A percentile compares a stretch with the other conserved stretches of the same genome.
phyloP scores from a whole-genome alignment of 2,113 vertebrate species.

The human region DNA sequence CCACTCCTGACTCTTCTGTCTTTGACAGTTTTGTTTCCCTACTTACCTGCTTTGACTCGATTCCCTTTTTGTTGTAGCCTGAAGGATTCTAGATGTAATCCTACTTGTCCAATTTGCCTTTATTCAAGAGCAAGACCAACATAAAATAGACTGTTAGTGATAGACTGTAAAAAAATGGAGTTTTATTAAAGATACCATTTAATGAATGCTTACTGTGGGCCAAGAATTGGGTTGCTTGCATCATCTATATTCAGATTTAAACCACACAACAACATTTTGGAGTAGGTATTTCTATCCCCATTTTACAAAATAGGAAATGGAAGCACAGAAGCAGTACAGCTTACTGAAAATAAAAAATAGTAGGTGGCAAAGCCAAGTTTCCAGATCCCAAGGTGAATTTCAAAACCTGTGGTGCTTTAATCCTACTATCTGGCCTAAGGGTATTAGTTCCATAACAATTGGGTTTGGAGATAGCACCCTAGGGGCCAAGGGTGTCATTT shows the following conservation, averaged over 20 bases:
- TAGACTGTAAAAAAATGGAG: neutral
- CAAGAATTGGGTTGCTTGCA: neutral
- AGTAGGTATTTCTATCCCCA: neutral
- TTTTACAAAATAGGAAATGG: neutral
- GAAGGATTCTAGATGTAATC: neutral
- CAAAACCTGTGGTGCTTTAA: neutral
- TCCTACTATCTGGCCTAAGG: neutral
- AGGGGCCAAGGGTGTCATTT: neutral
- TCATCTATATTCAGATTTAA: neutral
- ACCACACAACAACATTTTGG: neutral
- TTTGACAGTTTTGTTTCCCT: neutral
- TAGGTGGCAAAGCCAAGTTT: constrained; percentile 4
- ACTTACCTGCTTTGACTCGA: neutral
- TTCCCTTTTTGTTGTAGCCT: neutral
- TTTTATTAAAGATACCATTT: neutral
- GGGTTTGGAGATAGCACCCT: neutral
- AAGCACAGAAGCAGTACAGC: neutral
- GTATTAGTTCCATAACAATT: neutral
- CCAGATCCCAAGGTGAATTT: neutral
- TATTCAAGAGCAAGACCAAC: neutral
- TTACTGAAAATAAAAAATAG: neutral
- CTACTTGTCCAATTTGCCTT: neutral
- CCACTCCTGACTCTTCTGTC: neutral
- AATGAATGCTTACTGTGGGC: neutral
- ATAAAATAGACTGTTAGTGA: neutral